phyloP scores from a whole-genome alignment of 37 sponge, comb jelly and placozoan species.

The Bolinopsis microptera region DNA sequence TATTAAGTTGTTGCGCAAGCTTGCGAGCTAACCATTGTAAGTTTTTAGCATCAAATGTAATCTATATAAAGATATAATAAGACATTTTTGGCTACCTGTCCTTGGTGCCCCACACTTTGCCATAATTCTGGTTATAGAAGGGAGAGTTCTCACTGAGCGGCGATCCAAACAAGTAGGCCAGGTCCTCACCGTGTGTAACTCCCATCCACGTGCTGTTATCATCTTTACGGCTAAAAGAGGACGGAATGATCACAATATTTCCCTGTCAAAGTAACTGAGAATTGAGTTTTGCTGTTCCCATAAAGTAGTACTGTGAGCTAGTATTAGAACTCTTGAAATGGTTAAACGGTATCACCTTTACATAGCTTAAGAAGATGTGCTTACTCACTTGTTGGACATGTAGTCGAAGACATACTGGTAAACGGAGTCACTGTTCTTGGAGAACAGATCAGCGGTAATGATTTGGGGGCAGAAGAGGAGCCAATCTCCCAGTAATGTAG shows the following conservation, averaged over 20 bases:
- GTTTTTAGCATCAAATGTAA: too few relatives aligned
- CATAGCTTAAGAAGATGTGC: too few relatives aligned
- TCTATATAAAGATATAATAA: too few relatives aligned
- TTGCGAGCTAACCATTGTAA: too few relatives aligned
- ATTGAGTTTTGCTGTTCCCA: too few relatives aligned
- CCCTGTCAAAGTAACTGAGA: too few relatives aligned
- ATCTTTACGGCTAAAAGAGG: background rate
- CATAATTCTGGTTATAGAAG: background rate
- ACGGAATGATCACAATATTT: too few relatives aligned
- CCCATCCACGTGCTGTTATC: constrained; percentile 22
- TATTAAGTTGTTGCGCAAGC: too few relatives aligned
- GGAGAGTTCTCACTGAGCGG: constrained; percentile 38
- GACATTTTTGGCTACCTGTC: too few relatives aligned
- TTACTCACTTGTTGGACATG: background rate
- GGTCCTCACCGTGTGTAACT: constrained; percentile 2
- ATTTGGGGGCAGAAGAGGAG: constrained; percentile 46
- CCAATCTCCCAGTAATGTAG: constrained; percentile 9
- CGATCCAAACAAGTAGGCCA: constrained; percentile 33
- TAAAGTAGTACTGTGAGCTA: too few relatives aligned
- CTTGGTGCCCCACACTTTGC: background rate
- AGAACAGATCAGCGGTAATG: background rate
- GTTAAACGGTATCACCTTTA: too few relatives aligned
- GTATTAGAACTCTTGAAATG: too few relatives aligned
- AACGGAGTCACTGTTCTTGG: background rate
- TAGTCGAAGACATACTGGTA: constrained; percentile 55